Evolutionary conservation across 23 tunicate species (phyloP).

Genomic region (Styela plicata): DNA sequence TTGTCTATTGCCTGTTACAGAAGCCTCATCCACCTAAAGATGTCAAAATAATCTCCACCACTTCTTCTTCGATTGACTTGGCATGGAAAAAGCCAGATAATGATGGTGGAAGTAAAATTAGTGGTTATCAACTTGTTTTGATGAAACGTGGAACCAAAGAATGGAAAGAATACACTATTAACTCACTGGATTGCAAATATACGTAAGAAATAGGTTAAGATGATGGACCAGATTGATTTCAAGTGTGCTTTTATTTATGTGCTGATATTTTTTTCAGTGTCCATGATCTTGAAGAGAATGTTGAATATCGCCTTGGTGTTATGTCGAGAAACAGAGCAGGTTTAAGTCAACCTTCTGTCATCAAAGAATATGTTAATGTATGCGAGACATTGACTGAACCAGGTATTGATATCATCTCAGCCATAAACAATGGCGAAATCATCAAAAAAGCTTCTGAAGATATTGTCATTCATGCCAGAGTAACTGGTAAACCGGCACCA

Average conservation of each 20-base stretch:
- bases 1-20: no score
- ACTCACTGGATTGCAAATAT: conserved; percentile 3
- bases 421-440: conserved; percentile 48
- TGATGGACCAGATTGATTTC: no score
- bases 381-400: conserved; percentile 48
- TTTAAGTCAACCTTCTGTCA: conserved; percentile 67
- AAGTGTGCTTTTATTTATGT: background rate
- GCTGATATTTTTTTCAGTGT: background rate
- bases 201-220: conserved; percentile 5
- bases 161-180: conserved; percentile 51
- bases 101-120: conserved; percentile 69
- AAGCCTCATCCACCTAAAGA: conserved; percentile 51
- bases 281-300: conserved; percentile 58
- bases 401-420: conserved; percentile 41
- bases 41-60: conserved; percentile 32
- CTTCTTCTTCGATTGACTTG: conserved; percentile 44
- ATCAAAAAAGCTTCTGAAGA: conserved; percentile 61
- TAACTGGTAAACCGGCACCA: conserved; percentile 73
- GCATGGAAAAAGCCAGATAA: conserved; percentile 71
- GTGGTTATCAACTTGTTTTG: conserved; percentile 74
- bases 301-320: conserved; percentile 67
- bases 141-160: conserved; percentile 83
- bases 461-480: conserved; percentile 47
- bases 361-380: conserved; percentile 48
- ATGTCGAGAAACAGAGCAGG: conserved; percentile 96